Base-by-base conservation (phyloP, 1,140 invertebrate species). In the Caenorhabditis remanei region DNA sequence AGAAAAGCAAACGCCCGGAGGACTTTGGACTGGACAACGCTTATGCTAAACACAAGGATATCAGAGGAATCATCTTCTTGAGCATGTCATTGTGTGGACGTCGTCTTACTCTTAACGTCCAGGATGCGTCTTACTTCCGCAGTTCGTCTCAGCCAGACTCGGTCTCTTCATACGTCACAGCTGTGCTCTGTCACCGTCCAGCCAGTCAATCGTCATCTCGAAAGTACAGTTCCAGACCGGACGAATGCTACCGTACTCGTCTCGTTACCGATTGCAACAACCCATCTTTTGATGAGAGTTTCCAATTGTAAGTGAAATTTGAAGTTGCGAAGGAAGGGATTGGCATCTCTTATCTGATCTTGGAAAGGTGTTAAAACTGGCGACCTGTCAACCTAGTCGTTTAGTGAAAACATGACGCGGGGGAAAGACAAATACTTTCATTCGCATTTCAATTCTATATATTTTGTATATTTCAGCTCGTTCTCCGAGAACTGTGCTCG, bases 21-120 rank as follows among this genome's bases (percentile, higher is more conserved):
- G 21, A 24, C 21, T 79, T 79, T 16, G 71, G 71, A 13, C 71
- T 79, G 21, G 71, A 79, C 40, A 79, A 79, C 9, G 71, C 71
- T 4, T 79, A 50, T 50, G 71, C 71, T 7, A 79, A 79, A n/a
- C 43, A 79, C 46, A 79, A 79, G 71, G 71, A 79, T 50, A 79
- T 79, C 13, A 16, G 71, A 53, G 71, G 71, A 79, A 79, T 79
- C 71, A 53, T 79, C 46, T 79, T 79, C 11, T 43, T 79, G n/a
- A 32, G 46, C 71, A 79, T 79, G 46, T 48, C 71, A 2, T 14
- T 79, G 16, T 50, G 71, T 24, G 71, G 71, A 50, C 4, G 71
- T 21, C 71, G 71, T 79, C 71, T 79, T 16, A 79, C 46, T 19
- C 71, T 79, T 5, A 79, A 79, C 14, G 21, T 79, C 21, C 71